Percentiles rank a stretch among this genome's conserved stretches.
Evolutionary conservation across 2,797 vertebrate genomes (phyloP).

Genomic region (Xyrichtys novacula): DNA sequence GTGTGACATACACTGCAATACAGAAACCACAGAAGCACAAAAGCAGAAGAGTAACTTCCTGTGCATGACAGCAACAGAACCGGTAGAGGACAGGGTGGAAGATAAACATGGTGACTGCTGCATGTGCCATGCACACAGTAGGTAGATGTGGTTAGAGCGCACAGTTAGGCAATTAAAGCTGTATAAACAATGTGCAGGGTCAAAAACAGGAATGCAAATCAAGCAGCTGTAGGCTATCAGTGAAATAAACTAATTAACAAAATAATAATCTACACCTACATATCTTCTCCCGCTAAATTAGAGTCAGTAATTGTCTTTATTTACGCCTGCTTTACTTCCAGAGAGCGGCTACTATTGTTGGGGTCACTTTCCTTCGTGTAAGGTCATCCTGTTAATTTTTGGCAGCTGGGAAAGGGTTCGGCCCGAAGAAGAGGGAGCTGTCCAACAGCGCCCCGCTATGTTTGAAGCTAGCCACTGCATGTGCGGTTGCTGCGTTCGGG

Average conservation of each 20-base stretch:
- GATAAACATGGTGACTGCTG: constrained; percentile 45
- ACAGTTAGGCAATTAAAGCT: background rate
- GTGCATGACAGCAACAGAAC: constrained; percentile 70
- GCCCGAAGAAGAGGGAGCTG: background rate
- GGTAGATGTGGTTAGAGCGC: constrained; percentile 12
- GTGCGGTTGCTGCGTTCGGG: background rate
- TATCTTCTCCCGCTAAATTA: background rate
- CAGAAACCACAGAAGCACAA: constrained; percentile 83
- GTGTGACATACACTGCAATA: constrained; percentile 60
- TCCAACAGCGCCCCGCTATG: constrained; percentile 65
- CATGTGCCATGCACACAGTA: background rate
- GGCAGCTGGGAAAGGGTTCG: background rate
- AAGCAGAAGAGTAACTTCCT: constrained; percentile 89
- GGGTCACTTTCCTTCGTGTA: background rate
- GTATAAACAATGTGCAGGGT: background rate
- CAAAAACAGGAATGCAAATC: background rate
- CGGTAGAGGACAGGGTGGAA: constrained; percentile 48
- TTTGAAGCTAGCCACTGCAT: background rate
- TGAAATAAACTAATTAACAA: background rate
- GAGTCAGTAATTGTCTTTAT: background rate
- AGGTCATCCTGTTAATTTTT: background rate
- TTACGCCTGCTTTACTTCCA: background rate
- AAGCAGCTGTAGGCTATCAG: constrained; percentile 5
- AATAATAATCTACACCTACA: constrained; percentile 2
- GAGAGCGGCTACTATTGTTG: constrained; percentile 7